phyloP scores from a whole-genome alignment of 2,113 vertebrate genomes.

The Herpetotheres cachinnans region DNA sequence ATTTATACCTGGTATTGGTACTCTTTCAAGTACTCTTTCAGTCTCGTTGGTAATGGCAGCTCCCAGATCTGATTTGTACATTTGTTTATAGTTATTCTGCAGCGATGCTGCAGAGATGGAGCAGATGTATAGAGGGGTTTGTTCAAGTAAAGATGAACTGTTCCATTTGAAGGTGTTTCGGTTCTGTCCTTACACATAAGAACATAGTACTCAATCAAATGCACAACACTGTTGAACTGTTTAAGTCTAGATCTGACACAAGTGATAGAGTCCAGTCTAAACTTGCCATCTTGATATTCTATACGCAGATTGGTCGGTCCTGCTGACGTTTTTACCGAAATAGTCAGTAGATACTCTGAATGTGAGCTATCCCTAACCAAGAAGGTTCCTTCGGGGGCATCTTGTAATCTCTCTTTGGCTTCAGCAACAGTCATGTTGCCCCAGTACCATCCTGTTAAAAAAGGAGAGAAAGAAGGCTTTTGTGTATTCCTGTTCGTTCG shows the following conservation, averaged over 20 bases:
- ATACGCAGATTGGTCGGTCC: conserved; percentile 96
- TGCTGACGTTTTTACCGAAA: conserved; percentile 92
- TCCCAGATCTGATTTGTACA: conserved; percentile 81
- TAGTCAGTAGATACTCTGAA: conserved; percentile 92
- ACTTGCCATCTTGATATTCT: conserved; percentile 91
- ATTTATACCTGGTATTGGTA: conserved; percentile 90
- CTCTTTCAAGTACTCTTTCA: conserved; percentile 93
- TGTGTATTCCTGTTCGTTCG: not conserved
- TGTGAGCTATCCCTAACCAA: conserved; percentile 94
- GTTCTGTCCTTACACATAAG: conserved; percentile 84
- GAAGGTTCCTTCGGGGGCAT: conserved; percentile 90
- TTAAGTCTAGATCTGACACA: conserved; percentile 90
- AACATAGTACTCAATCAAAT: conserved; percentile 94
- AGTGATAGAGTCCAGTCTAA: conserved; percentile 94
- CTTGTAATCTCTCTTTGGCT: conserved; percentile 91
- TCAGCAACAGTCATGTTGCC: conserved; percentile 90
- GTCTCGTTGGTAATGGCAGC: conserved; percentile 88
- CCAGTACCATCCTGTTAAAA: conserved; percentile 93
- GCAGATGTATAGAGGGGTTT: conserved; percentile 84
- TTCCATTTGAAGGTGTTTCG: conserved; percentile 80
- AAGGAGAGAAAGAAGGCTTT: conserved; percentile 21
- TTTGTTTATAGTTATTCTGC: conserved; percentile 90
- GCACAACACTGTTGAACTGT: conserved; percentile 94
- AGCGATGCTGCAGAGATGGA: conserved; percentile 88
- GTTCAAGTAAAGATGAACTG: conserved; percentile 92